Base-by-base conservation (phyloP, 2,113 vertebrate species). In the Porphyrio hochstetteri region DNA sequence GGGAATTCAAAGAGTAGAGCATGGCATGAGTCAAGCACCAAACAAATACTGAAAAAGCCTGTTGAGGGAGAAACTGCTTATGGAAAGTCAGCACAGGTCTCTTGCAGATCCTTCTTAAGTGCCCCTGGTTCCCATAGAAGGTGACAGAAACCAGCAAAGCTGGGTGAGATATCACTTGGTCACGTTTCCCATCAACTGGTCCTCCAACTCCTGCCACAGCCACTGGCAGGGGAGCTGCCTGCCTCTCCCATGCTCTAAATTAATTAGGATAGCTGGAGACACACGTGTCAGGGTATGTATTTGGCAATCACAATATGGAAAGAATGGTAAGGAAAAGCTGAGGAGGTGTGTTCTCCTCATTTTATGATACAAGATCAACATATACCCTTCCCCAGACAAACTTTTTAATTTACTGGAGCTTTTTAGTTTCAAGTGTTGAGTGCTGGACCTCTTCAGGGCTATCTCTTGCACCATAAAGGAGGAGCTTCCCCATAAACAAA, bases 261-360 rank as follows among this genome's bases (percentile, higher is more conserved):
- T 59, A 5, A 29, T 3, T 8, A 38, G 16, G 15, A 76, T 23
- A 56, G 28, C 14, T 25, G 29, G 35, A 68, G 21, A 36, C 15
- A 11, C 0, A 0, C 29, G 12, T 38, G n/a, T 35, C 53, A 25
- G 11, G 20, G 28, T 11, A 2, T 16, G 16, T 36, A 21, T 46
- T 24, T 44, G 28, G 46, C 17, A 72, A 78, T 33, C 50, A 31
- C 42, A 59, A 53, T 24, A 35, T 0, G 6, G 20, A 46, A 83
- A 65, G 42, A 70, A 38, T 0, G 5, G 23, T 18, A 48, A 75
- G 44, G n/a, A 65, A 33, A 65, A 52, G 29, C 3, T 63, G 24
- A 72, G 28, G 31, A 57, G 33, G 20, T 13, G 21, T 4, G 12
- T 72, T 61, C 38, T 48, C 44, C 29, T 40, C 19, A 25, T 63